Evolutionary conservation across 2,113 vertebrate species (phyloP).

Genomic region (Ictalurus furcatus): DNA sequence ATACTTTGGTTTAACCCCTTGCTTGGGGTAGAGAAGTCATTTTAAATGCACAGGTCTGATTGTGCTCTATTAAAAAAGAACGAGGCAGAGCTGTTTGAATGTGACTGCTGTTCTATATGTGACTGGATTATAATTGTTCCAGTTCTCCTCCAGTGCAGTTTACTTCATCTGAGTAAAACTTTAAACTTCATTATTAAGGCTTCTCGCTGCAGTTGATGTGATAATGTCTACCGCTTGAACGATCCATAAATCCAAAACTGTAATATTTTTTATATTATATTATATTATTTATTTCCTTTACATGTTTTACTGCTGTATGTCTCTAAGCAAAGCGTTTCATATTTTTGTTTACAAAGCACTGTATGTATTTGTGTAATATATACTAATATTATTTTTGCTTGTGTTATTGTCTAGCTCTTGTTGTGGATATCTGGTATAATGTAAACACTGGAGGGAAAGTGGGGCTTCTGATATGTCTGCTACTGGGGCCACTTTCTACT

Average conservation of each 20-base stretch:
- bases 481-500: not conserved
- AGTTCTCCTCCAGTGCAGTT: too few relatives aligned
- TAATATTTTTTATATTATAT: too few relatives aligned
- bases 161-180: too few relatives aligned
- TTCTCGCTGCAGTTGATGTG: not conserved
- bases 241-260: too few relatives aligned
- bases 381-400: not conserved
- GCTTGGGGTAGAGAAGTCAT: too few relatives aligned
- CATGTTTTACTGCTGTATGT: not conserved
- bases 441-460: not conserved
- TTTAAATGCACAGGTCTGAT: too few relatives aligned
- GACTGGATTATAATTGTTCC: too few relatives aligned
- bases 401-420: not conserved
- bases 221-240: too few relatives aligned
- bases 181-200: not conserved
- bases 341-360: not conserved
- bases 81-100: too few relatives aligned
- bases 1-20: too few relatives aligned
- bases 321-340: not conserved
- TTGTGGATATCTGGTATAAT: not conserved
- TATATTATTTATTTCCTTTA: not conserved
- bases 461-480: rapidly evolving
- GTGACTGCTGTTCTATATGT: too few relatives aligned
- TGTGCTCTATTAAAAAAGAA: too few relatives aligned
- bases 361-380: not conserved